Evolutionary conservation across 30 jellyfish, hydroid and myxozoan species (phyloP).

Genomic region (Thelohanellus kitauei): DNA sequence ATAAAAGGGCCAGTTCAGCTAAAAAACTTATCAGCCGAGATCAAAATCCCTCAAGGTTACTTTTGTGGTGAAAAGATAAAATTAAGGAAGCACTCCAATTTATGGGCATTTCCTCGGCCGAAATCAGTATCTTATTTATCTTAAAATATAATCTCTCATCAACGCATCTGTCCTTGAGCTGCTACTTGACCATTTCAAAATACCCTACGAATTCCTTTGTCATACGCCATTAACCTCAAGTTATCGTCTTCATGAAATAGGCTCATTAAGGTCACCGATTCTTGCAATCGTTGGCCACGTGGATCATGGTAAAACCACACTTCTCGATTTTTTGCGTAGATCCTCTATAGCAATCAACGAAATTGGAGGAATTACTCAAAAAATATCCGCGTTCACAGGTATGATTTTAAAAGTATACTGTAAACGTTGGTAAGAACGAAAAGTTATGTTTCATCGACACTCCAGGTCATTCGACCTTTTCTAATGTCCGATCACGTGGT

Average conservation of each 20-base stretch:
- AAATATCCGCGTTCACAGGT: conserved; percentile 92
- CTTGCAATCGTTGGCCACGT: conserved; percentile 97
- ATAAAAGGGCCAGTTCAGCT: not conserved
- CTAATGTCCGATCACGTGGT: conserved; percentile 64
- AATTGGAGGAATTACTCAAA: conserved; percentile 92
- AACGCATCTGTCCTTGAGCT: not conserved
- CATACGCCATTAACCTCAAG: not conserved
- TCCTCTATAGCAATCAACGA: conserved; percentile 61
- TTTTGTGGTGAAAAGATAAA: too few relatives aligned
- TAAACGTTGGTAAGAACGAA: conserved; percentile 1
- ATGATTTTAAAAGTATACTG: not conserved
- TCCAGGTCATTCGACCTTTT: conserved; percentile 95
- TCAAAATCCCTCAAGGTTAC: not conserved
- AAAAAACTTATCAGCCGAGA: not conserved
- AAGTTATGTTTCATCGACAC: conserved; percentile 55
- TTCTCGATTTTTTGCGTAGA: conserved; percentile 35
- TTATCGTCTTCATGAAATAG: not conserved
- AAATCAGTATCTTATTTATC: too few relatives aligned
- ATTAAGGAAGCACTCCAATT: too few relatives aligned
- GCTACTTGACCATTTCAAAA: not conserved
- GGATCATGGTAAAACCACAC: conserved; percentile 92
- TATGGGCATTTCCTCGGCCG: too few relatives aligned
- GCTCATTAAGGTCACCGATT: conserved; percentile 38
- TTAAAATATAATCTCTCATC: too few relatives aligned
- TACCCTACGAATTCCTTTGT: not conserved